Percentiles rank a stretch among this genome's conserved stretches.
Conservation (phyloP, 2,797 vertebrate species). For the Crax fasciolata region DNA sequence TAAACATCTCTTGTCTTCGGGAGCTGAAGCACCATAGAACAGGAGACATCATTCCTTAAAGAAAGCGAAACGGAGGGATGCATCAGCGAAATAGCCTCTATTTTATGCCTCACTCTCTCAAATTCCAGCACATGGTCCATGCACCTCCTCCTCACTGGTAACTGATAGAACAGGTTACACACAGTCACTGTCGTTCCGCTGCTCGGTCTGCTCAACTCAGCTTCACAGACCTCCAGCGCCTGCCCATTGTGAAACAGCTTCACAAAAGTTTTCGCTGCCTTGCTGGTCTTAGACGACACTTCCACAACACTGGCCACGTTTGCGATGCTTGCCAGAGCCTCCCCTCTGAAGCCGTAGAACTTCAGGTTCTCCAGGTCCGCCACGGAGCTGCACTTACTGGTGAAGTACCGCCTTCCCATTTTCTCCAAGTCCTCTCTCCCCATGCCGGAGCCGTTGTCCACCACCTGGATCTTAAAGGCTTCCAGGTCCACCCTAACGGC, state of each 20-base stretch:
- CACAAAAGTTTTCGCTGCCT: conserved; percentile 86
- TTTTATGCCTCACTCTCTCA: conserved; percentile 90
- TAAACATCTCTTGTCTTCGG: conserved; percentile 89
- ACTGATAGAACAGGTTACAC: conserved; percentile 92
- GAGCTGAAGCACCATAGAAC: conserved; percentile 91
- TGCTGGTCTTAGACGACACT: conserved; percentile 88
- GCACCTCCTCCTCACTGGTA: conserved; percentile 93
- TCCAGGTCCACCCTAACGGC: conserved; percentile 91
- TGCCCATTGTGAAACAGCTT: conserved; percentile 91
- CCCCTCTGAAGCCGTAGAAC: conserved; percentile 94
- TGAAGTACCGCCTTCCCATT: conserved; percentile 90
- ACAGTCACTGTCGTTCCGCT: conserved; percentile 91
- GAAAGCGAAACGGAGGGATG: conserved; percentile 94
- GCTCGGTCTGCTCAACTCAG: conserved; percentile 88
- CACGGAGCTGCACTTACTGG: conserved; percentile 91
- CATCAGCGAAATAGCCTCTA: conserved; percentile 93
- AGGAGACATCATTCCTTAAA: conserved; percentile 91
- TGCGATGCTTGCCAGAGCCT: conserved; percentile 93
- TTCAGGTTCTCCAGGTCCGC: conserved; percentile 88
- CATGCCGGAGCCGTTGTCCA: conserved; percentile 94
- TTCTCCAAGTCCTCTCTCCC: conserved; percentile 85
- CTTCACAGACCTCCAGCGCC: conserved; percentile 84
- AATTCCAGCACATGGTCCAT: conserved; percentile 90
- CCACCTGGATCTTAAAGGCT: conserved; percentile 92
- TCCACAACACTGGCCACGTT: conserved; percentile 89